phyloP scores from a whole-genome alignment of 1,140 invertebrate species.

The Zaprionus ghesquierei region DNA sequence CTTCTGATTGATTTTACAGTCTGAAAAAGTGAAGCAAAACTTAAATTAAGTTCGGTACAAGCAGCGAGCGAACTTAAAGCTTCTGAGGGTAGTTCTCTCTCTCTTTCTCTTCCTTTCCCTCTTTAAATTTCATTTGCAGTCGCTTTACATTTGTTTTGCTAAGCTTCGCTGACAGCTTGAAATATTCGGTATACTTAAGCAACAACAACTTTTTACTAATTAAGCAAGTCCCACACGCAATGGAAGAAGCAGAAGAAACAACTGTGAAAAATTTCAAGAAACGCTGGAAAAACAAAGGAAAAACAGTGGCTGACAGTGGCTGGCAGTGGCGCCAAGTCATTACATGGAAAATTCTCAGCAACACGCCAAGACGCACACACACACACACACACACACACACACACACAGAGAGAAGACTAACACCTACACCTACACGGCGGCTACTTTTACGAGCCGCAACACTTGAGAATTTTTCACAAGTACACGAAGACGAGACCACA shows the following conservation, averaged over 20 bases:
- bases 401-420: no score
- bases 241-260: not conserved
- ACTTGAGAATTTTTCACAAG: constrained; percentile 63
- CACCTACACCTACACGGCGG: constrained; percentile 27
- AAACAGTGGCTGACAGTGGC: constrained; percentile 20
- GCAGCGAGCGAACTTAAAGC: not conserved
- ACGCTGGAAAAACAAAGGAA: not conserved
- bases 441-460: constrained; percentile 49
- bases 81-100: no score
- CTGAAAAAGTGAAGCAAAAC: not conserved
- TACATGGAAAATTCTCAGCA: constrained; percentile 53
- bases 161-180: constrained; percentile 52
- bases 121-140: not conserved
- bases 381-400: constrained; percentile 29
- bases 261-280: constrained; percentile 39
- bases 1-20: constrained; percentile 3
- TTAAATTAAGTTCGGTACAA: not conserved
- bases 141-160: constrained; percentile 7
- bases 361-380: constrained; percentile 44
- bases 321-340: constrained; percentile 48
- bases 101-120: not conserved
- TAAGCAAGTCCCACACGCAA: constrained; percentile 41
- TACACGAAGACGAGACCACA: constrained; percentile 23
- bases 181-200: constrained; percentile 58
- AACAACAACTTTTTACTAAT: constrained; percentile 52